These are phyloP conservation scores for Drosophila lacertosa DNA, from an alignment of 1,140 invertebrate species.

Conservation along the genomic window DNA sequence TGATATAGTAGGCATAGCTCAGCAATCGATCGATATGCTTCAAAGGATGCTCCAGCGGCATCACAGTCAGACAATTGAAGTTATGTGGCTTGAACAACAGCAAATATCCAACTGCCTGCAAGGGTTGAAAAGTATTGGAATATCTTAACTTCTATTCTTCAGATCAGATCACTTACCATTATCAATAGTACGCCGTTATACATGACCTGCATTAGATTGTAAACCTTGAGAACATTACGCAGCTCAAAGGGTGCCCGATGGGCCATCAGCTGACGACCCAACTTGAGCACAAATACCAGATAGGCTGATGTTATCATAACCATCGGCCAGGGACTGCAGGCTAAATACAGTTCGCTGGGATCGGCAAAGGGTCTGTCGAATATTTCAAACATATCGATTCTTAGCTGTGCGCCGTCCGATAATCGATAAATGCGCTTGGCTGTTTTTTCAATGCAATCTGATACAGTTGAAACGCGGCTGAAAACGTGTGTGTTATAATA, in stretches of 20 bases:
- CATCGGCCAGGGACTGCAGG: conserved; percentile 89
- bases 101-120: conserved; percentile 6
- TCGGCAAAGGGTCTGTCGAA: conserved; percentile 15
- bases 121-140: background rate
- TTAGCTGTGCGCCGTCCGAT: background rate
- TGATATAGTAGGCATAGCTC: conserved; percentile 34
- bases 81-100: background rate
- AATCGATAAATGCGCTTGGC: too few species aligned
- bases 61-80: conserved; percentile 2
- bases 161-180: conserved; percentile 1
- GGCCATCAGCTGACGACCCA: conserved; percentile 92
- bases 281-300: conserved; percentile 86
- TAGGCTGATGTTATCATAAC: conserved; percentile 88
- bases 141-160: background rate
- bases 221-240: conserved; percentile 88
- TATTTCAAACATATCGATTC: conserved; percentile 5
- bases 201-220: conserved; percentile 89
- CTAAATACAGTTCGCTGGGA: conserved; percentile 85
- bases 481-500: too few species aligned
- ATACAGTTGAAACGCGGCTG: too few species aligned
- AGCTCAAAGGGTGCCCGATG: conserved; percentile 91
- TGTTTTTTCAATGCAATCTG: too few species aligned
- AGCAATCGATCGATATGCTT: conserved; percentile 20
- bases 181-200: conserved; percentile 22
- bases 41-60: conserved; percentile 24